Conservation (phyloP, 2,113 vertebrate genomes). For the Ailuropoda melanoleuca region DNA sequence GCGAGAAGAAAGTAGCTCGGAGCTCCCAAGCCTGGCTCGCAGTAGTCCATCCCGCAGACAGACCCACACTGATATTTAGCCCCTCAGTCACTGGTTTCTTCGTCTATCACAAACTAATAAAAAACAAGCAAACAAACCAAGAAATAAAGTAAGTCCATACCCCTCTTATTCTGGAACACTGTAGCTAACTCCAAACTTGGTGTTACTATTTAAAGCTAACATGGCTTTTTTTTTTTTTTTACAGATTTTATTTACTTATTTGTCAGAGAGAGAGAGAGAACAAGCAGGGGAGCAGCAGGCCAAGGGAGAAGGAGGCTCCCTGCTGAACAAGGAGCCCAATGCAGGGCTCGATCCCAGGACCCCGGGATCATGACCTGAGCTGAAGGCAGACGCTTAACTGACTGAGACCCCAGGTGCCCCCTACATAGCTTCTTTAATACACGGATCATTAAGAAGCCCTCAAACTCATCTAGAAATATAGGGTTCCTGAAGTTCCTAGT, state of each 20-base stretch:
- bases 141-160: neutral
- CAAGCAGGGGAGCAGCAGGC: too few relatives aligned
- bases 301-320: neutral
- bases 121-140: neutral
- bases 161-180: neutral
- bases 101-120: neutral
- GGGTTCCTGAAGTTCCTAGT: neutral
- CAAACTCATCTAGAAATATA: neutral
- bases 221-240: neutral
- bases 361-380: neutral
- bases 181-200: neutral
- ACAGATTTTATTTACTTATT: neutral
- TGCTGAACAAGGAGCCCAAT: neutral
- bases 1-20: neutral
- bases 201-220: neutral
- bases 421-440: neutral
- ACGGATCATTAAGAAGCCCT: neutral
- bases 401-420: neutral
- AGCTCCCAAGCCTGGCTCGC: neutral
- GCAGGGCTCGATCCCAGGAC: neutral
- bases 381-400: neutral
- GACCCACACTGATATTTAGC: neutral
- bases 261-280: neutral
- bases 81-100: neutral
- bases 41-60: neutral